Evolutionary conservation across 2,888 invertebrate genomes (phyloP).

Genomic region (Netelia melanura): DNA sequence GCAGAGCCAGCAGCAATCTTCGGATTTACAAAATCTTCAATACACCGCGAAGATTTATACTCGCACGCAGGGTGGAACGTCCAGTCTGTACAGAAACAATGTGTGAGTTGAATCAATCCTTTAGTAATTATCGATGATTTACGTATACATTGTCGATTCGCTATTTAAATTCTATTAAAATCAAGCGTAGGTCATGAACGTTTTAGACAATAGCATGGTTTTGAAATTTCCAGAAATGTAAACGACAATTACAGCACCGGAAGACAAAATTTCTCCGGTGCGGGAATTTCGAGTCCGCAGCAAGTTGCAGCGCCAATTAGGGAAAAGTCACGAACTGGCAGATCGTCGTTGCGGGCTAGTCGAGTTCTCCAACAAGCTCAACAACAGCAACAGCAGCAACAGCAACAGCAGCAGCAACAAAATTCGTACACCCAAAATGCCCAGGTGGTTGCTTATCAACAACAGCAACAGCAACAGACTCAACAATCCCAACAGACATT

Average conservation of each 20-base stretch:
- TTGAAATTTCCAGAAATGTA: constrained; percentile 69
- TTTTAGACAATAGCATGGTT: not conserved
- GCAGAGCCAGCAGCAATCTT: constrained; percentile 68
- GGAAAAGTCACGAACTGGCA: constrained; percentile 76
- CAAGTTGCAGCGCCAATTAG: constrained; percentile 69
- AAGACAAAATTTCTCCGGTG: constrained; percentile 74
- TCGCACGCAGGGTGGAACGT: constrained; percentile 77
- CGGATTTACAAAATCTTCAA: constrained; percentile 81
- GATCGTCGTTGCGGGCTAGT: constrained; percentile 73
- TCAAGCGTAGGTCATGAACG: not conserved
- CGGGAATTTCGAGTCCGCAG: constrained; percentile 56
- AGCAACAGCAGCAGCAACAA: constrained; percentile 75
- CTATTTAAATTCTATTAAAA: too few species aligned
- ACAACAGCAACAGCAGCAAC: constrained; percentile 70
- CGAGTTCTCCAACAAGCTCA: constrained; percentile 83
- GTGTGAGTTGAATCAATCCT: constrained; percentile 74
- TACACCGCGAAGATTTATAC: constrained; percentile 83
- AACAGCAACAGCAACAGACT: constrained; percentile 69
- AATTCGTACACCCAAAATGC: constrained; percentile 76
- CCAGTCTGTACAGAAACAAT: constrained; percentile 78
- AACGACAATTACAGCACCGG: constrained; percentile 73
- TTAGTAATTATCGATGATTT: not conserved
- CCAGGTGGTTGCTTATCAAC: constrained; percentile 76
- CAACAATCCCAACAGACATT: constrained; percentile 75
- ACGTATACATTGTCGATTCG: too few species aligned